A percentile compares a stretch with the other conserved stretches of the same genome.
phyloP scores from a whole-genome alignment of 2,113 vertebrate species.

The Vulpes vulpes region DNA sequence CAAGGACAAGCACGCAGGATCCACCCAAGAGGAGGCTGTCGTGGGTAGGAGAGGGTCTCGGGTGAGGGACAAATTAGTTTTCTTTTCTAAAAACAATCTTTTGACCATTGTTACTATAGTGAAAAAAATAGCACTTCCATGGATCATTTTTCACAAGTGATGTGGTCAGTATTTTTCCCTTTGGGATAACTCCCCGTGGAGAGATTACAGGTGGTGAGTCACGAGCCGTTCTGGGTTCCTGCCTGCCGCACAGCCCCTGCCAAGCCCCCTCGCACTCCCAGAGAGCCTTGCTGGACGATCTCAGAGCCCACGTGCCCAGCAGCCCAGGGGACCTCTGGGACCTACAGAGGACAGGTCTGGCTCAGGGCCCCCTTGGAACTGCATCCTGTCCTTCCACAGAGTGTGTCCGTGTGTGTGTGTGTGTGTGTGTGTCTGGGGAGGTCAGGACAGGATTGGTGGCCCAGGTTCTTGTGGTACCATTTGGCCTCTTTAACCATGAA shows the following conservation, averaged over 20 bases:
- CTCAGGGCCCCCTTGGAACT: not conserved
- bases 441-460: not conserved
- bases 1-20: not conserved
- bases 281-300: not conserved
- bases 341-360: not conserved
- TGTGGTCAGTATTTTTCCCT: not conserved
- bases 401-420: rapidly evolving
- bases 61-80: not conserved
- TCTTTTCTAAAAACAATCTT: not conserved
- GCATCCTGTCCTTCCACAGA: not conserved
- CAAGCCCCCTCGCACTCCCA: not conserved
- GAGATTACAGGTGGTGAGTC: not conserved
- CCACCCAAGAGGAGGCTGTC: not conserved
- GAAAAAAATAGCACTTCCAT: not conserved
- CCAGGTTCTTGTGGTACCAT: not conserved
- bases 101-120: not conserved
- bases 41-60: not conserved
- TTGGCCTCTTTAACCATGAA: not conserved
- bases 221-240: not conserved
- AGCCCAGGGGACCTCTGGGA: too few species aligned
- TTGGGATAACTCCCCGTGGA: not conserved
- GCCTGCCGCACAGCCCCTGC: not conserved
- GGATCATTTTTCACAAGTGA: not conserved
- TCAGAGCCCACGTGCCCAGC: not conserved
- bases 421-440: not conserved